These are phyloP conservation scores for Phocides pigmalion DNA, from an alignment of 1,140 invertebrate species.

Conservation along the genomic window DNA sequence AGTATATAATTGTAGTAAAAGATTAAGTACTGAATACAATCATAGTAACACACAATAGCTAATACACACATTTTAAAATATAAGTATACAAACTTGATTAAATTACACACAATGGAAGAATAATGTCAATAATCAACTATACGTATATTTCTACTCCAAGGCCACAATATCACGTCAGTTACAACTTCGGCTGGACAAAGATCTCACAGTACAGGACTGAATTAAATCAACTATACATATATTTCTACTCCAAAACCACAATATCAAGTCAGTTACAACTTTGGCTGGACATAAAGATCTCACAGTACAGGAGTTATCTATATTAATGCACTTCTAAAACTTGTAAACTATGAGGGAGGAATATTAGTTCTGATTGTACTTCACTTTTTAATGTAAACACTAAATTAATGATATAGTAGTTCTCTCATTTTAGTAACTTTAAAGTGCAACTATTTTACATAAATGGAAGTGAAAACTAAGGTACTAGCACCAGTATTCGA, in stretches of 20 bases:
- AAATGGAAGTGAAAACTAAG: neutral
- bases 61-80: conserved; percentile 27
- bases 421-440: neutral
- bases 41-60: conserved; percentile 12
- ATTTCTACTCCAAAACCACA: conserved; percentile 28
- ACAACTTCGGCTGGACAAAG: conserved; percentile 14
- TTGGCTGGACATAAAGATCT: conserved; percentile 14
- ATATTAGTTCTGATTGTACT: neutral
- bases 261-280: conserved; percentile 26
- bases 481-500: conserved; percentile 19
- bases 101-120: conserved; percentile 28
- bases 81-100: conserved; percentile 21
- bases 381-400: neutral
- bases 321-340: conserved; percentile 1
- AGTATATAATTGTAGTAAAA: neutral
- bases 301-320: no score
- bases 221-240: conserved; percentile 16
- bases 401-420: conserved; percentile 16
- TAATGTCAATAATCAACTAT: conserved; percentile 20
- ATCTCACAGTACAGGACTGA: conserved; percentile 8
- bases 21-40: conserved; percentile 17
- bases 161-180: conserved; percentile 31
- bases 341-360: neutral
- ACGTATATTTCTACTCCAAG: conserved; percentile 27
- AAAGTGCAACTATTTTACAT: neutral